Evolutionary conservation across 1,140 invertebrate genomes (phyloP).

Genomic region (Philaenus spumarius): DNA sequence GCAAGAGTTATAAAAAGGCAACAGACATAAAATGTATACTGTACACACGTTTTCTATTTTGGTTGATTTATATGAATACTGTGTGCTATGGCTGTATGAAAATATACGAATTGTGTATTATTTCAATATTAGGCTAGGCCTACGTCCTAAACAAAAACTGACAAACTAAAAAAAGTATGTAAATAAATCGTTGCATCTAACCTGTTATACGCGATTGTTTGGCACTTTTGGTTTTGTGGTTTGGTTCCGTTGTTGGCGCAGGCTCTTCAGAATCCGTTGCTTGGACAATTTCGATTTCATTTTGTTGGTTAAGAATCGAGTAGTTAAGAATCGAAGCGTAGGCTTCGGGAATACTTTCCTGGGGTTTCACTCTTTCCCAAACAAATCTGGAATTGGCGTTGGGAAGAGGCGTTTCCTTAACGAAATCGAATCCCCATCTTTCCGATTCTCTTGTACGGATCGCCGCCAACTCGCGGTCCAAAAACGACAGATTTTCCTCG

Average conservation of each 20-base stretch:
- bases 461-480: conserved; percentile 40
- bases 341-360: conserved; percentile 40
- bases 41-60: no score
- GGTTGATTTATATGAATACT: no score
- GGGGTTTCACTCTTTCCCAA: conserved; percentile 37
- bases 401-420: conserved; percentile 36
- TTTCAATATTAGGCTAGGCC: no score
- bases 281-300: neutral
- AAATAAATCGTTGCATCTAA: no score
- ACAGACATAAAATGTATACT: no score
- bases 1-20: no score
- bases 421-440: conserved; percentile 46
- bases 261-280: neutral
- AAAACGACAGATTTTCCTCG: conserved; percentile 41
- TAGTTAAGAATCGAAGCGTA: conserved; percentile 42
- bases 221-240: no score
- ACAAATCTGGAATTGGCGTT: conserved; percentile 39
- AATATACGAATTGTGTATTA: no score
- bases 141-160: no score
- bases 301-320: conserved; percentile 38
- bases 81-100: no score
- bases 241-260: neutral
- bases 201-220: no score
- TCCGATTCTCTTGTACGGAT: conserved; percentile 41
- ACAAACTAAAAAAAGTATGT: no score